Conservation (phyloP, 2,888 invertebrate genomes). For the Diarsia dahlii region DNA sequence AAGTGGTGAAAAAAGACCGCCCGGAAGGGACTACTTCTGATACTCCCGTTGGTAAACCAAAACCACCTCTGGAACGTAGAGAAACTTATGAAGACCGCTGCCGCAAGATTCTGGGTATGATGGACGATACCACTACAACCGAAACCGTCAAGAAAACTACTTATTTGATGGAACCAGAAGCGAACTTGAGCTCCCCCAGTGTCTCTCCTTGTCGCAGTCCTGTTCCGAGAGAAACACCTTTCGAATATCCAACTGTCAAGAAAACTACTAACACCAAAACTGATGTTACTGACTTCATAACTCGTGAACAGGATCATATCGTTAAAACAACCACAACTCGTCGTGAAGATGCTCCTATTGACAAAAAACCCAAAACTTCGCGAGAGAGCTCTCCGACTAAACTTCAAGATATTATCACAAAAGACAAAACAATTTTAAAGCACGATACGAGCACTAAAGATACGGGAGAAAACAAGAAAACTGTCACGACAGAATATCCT, state of each 20-base stretch:
- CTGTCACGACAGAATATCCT: slow-evolving; percentile 39
- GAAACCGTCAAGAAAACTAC: slow-evolving; percentile 58
- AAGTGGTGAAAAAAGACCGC: slow-evolving; percentile 77
- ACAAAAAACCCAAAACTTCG: slow-evolving; percentile 58
- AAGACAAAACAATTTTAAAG: slow-evolving; percentile 52
- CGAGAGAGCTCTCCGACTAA: slow-evolving; percentile 78
- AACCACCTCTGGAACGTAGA: slow-evolving; percentile 91
- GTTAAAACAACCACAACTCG: slow-evolving; percentile 62
- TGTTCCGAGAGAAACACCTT: slow-evolving; percentile 69
- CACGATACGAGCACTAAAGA: slow-evolving; percentile 44
- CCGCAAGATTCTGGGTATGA: slow-evolving; percentile 93
- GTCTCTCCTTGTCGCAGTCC: slow-evolving; percentile 81
- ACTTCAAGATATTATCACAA: slow-evolving; percentile 72
- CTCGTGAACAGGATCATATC: slow-evolving; percentile 72
- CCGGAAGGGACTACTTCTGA: slow-evolving; percentile 71
- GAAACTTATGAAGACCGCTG: slow-evolving; percentile 94
- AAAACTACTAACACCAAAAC: slow-evolving; percentile 62
- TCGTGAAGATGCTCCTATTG: slow-evolving; percentile 31
- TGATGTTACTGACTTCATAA: slow-evolving; percentile 73
- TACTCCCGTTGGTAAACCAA: slow-evolving; percentile 81
- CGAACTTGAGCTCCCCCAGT: slow-evolving; percentile 76
- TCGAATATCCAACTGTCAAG: slow-evolving; percentile 62
- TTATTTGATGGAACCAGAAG: slow-evolving; percentile 66
- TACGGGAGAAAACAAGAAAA: slow-evolving; percentile 38
- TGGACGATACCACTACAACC: slow-evolving; percentile 78